Conservation (phyloP, 2,797 vertebrate species). For the Psittacula derbiana region DNA sequence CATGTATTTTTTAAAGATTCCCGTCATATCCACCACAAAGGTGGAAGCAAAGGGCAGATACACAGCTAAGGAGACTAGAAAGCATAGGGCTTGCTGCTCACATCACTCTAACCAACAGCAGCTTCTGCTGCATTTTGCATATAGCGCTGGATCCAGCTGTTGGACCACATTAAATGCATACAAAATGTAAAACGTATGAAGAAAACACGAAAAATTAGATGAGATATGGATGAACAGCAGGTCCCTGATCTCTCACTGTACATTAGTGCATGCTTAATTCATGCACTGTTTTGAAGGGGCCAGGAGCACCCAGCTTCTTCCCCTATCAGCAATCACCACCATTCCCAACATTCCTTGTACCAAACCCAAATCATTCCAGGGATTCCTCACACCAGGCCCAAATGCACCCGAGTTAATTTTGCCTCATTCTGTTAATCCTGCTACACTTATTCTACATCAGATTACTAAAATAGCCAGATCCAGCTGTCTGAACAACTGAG, state of each 20-base stretch:
- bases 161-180: neutral
- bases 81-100: neutral
- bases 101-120: neutral
- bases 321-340: constrained; percentile 47
- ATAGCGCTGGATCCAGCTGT: neutral
- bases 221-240: neutral
- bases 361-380: constrained; percentile 69
- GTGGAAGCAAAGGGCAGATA: neutral
- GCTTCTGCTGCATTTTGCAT: neutral
- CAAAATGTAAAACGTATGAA: neutral
- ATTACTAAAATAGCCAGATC: constrained; percentile 68
- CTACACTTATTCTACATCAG: constrained; percentile 38
- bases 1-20: neutral
- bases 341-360: constrained; percentile 80
- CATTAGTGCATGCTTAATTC: neutral
- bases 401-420: constrained; percentile 65
- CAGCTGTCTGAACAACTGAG: constrained; percentile 70
- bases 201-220: neutral
- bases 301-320: neutral
- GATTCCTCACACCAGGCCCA: constrained; percentile 75
- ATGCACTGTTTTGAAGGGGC: neutral
- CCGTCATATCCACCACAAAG: neutral
- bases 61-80: neutral
- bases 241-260: neutral
- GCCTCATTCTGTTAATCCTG: constrained; percentile 58